Evolutionary conservation across 1,140 invertebrate genomes (phyloP).

Genomic region (Drepana arcuata): DNA sequence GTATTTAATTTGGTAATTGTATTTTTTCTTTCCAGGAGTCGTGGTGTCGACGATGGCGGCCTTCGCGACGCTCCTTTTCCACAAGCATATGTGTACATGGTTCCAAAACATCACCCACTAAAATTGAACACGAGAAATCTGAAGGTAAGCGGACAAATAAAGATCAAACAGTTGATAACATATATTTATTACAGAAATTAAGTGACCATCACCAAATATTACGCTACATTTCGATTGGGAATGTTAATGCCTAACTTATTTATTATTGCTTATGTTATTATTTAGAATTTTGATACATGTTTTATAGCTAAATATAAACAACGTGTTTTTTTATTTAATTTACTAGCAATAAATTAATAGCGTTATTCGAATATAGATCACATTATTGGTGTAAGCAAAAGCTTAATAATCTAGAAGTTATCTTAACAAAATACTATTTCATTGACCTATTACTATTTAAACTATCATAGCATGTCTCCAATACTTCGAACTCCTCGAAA

Average conservation of each 20-base stretch:
- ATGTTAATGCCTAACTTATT: slow-evolving; percentile 24
- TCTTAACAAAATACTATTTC: slow-evolving; percentile 39
- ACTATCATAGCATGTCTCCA: slow-evolving; percentile 74
- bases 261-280: slow-evolving; percentile 6
- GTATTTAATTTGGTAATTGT: neutral
- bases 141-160: slow-evolving; percentile 52
- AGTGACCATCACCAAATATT: slow-evolving; percentile 59
- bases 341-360: slow-evolving; percentile 65
- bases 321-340: too few relatives aligned
- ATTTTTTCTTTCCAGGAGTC: slow-evolving; percentile 54
- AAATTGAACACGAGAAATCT: slow-evolving; percentile 53
- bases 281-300: slow-evolving; percentile 18
- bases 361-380: slow-evolving; percentile 57
- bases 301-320: too few relatives aligned
- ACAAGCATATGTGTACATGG: slow-evolving; percentile 51
- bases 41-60: slow-evolving; percentile 67
- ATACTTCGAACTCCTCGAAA: slow-evolving; percentile 85
- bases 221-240: slow-evolving; percentile 31
- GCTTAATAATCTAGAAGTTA: slow-evolving; percentile 26
- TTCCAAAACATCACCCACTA: slow-evolving; percentile 49
- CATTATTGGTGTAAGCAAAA: slow-evolving; percentile 44
- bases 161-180: slow-evolving; percentile 23
- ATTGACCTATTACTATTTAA: slow-evolving; percentile 71
- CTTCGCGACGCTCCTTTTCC: slow-evolving; percentile 50
- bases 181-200: slow-evolving; percentile 48